A percentile compares a stretch with the other conserved stretches of the same genome.
Conservation (phyloP, 2,888 invertebrate genomes). For the Himalopsyche anomala region DNA sequence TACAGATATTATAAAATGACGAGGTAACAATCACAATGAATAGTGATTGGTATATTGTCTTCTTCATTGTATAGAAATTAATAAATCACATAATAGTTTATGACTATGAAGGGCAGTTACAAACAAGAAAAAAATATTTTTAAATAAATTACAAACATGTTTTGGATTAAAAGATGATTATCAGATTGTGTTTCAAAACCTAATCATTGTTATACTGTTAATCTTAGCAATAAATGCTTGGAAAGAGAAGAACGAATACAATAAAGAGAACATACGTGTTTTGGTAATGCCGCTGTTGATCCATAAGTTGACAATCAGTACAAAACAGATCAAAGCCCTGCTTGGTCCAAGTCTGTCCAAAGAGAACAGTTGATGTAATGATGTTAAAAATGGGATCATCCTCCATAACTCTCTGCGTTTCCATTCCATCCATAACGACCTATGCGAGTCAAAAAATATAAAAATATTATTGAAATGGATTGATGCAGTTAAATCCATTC, state of each 20-base stretch:
- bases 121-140: too few species aligned
- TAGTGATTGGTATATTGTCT: too few species aligned
- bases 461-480: constrained; percentile 28
- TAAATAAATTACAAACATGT: not conserved
- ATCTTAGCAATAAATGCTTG: too few species aligned
- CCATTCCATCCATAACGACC: constrained; percentile 64
- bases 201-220: not conserved
- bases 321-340: constrained; percentile 81
- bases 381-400: constrained; percentile 87
- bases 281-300: constrained; percentile 73
- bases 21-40: too few species aligned
- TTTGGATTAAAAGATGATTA: not conserved
- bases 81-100: too few species aligned
- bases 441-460: constrained; percentile 54
- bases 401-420: constrained; percentile 70
- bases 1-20: too few species aligned
- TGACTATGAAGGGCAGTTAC: too few species aligned
- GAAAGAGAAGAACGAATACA: too few species aligned
- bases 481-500: constrained; percentile 46
- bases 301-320: constrained; percentile 78
- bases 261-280: constrained; percentile 64
- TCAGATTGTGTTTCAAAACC: too few species aligned
- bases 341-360: constrained; percentile 82
- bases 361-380: constrained; percentile 83
- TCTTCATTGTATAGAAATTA: too few species aligned